Conservation (phyloP, 2,888 invertebrate genomes). For the Hemistola chrysoprasaria region DNA sequence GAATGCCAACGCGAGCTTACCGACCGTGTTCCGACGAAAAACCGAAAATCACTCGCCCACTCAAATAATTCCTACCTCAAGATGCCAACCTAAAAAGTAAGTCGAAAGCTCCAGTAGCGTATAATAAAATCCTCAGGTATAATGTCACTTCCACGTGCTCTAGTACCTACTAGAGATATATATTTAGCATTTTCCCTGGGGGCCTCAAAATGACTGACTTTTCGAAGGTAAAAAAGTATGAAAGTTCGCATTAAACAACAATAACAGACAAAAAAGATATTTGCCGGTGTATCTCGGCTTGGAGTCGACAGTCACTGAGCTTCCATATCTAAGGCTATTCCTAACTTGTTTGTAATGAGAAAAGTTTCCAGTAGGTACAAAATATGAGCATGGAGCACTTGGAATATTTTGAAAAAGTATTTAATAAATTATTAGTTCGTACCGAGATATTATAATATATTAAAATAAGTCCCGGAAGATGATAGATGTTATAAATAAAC, state of each 20-base stretch:
- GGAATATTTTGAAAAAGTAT: slow-evolving; percentile 26
- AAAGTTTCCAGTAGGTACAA: slow-evolving; percentile 35
- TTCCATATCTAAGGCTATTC: slow-evolving; percentile 31
- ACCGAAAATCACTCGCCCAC: slow-evolving; percentile 1
- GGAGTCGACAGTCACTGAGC: slow-evolving; percentile 39
- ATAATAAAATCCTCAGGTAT: slow-evolving; percentile 17
- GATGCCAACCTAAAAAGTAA: slow-evolving; percentile 4
- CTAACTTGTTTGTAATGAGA: slow-evolving; percentile 43
- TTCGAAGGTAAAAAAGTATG: slow-evolving; percentile 27
- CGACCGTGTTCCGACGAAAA: background rate
- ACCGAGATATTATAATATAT: no score
- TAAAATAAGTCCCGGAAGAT: no score
- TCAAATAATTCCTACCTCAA: background rate
- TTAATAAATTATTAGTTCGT: no score
- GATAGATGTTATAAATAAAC: no score
- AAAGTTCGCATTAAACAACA: slow-evolving; percentile 34
- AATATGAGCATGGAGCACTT: slow-evolving; percentile 34
- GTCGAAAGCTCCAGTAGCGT: slow-evolving; percentile 13
- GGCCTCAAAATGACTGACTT: slow-evolving; percentile 26
- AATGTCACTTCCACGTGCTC: slow-evolving; percentile 25
- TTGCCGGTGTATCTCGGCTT: slow-evolving; percentile 32
- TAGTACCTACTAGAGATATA: slow-evolving; percentile 27
- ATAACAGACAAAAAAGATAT: slow-evolving; percentile 33
- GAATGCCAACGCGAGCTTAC: slow-evolving; percentile 24
- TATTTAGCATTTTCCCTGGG: slow-evolving; percentile 28